Conservation (phyloP, 2,113 vertebrate genomes). For the Clarias batrachus region DNA sequence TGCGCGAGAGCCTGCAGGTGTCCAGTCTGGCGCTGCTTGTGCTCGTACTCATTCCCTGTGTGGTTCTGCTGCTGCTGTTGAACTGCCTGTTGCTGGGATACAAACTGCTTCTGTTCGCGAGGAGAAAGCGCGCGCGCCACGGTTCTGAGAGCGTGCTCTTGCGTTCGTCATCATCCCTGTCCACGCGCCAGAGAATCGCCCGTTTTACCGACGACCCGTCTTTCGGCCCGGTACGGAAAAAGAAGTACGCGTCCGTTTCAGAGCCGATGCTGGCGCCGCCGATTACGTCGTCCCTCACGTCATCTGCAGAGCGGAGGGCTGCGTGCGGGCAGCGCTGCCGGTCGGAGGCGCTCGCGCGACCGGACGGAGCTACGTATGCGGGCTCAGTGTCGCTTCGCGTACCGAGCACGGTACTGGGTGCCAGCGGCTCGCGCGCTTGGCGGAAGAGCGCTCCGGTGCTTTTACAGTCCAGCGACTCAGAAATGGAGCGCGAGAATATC, state of each 20-base stretch:
- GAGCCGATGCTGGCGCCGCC: conserved; percentile 64
- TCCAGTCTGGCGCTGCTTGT: conserved; percentile 68
- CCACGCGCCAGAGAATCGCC: conserved; percentile 55
- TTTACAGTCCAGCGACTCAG: conserved; percentile 66
- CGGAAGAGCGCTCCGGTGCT: conserved; percentile 59
- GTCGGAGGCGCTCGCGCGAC: conserved; percentile 47
- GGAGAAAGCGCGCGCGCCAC: conserved; percentile 44
- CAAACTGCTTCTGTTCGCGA: conserved; percentile 66
- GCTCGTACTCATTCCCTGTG: conserved; percentile 73
- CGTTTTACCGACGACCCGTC: conserved; percentile 53
- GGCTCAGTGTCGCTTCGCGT: conserved; percentile 62
- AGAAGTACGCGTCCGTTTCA: conserved; percentile 61
- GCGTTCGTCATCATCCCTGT: conserved; percentile 55
- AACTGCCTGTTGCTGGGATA: conserved; percentile 75
- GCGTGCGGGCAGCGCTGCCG: conserved; percentile 54
- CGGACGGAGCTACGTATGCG: conserved; percentile 62
- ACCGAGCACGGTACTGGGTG: conserved; percentile 62
- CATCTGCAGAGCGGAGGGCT: conserved; percentile 61
- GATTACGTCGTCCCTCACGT: conserved; percentile 70
- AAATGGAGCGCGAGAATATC: conserved; percentile 60
- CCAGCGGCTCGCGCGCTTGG: conserved; percentile 56
- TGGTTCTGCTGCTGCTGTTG: conserved; percentile 72
- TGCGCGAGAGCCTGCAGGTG: conserved; percentile 60
- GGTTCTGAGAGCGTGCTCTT: conserved; percentile 57
- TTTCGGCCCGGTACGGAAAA: conserved; percentile 50